Conservation (phyloP, 2,113 vertebrate genomes). For the Podocnemis expansa region DNA sequence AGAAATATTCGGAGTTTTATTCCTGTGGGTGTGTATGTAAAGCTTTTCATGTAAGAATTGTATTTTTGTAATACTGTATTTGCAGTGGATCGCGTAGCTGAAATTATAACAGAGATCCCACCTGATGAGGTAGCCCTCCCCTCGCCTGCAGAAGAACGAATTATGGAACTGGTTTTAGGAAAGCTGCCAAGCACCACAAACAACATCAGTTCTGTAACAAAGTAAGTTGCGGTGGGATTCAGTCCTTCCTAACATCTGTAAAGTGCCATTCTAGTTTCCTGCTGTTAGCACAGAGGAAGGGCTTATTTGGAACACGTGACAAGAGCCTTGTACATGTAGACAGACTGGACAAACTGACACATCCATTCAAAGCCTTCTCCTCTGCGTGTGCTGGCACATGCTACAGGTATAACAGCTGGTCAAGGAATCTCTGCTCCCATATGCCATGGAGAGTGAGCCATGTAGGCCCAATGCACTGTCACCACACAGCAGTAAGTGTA, state of each 20-base stretch:
- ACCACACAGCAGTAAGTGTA: too few species aligned
- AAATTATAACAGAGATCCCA: conserved; percentile 71
- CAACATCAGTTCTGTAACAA: conserved; percentile 69
- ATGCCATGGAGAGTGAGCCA: neutral
- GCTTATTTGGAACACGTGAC: neutral
- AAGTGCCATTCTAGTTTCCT: neutral
- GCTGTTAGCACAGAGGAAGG: neutral
- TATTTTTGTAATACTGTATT: neutral
- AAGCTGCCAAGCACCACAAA: conserved; percentile 71
- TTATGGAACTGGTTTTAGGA: conserved; percentile 81
- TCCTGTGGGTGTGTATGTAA: neutral
- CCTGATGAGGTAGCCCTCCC: conserved; percentile 71
- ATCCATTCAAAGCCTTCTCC: neutral
- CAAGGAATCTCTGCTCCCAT: neutral
- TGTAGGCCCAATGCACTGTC: neutral
- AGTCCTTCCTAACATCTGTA: neutral
- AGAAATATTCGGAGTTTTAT: neutral
- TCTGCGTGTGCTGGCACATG: too few species aligned
- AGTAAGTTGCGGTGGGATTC: conserved; percentile 70
- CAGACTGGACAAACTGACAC: neutral
- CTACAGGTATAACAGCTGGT: neutral
- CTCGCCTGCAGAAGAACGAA: conserved; percentile 74
- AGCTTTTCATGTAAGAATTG: neutral
- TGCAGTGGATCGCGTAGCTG: conserved; percentile 72
- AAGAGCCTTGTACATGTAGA: neutral